Percentiles rank a stretch among this genome's conserved stretches.
These are phyloP conservation scores for Phymorhynchus buccinoides DNA, from an alignment of 1,140 invertebrate genomes.

Conservation along the genomic window DNA sequence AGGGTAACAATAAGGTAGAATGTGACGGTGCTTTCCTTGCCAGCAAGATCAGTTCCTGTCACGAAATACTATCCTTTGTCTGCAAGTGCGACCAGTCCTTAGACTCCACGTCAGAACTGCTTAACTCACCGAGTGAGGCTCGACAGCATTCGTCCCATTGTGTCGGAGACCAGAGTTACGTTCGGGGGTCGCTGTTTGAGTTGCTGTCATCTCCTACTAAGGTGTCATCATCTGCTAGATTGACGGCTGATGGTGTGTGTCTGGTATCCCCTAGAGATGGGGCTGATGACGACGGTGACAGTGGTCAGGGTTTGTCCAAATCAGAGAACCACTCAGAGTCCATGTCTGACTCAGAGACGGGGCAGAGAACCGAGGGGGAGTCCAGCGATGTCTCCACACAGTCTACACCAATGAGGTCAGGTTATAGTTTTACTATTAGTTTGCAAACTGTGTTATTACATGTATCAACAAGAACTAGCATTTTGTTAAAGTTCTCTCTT, in stretches of 20 bases:
- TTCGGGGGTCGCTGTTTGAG: not conserved
- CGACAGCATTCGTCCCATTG: not conserved
- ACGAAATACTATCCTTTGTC: slow-evolving; percentile 33
- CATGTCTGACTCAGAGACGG: not conserved
- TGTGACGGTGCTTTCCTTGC: not conserved
- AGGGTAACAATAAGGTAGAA: not conserved
- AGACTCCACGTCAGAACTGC: not conserved
- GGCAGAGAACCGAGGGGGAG: not conserved
- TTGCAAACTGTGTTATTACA: no score
- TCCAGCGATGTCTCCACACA: not conserved
- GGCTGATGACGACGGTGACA: slow-evolving; percentile 17
- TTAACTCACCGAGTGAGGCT: not conserved
- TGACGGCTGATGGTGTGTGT: not conserved
- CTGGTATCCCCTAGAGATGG: not conserved
- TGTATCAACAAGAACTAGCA: no score
- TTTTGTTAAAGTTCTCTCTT: no score
- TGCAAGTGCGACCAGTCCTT: slow-evolving; percentile 37
- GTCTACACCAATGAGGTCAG: slow-evolving; percentile 12
- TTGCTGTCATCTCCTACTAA: not conserved
- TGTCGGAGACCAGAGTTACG: not conserved
- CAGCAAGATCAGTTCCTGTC: slow-evolving; percentile 24
- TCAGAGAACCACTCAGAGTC: slow-evolving; percentile 9
- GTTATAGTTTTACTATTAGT: not conserved
- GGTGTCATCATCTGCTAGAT: not conserved
- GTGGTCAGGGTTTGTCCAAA: slow-evolving; percentile 18